These are phyloP conservation scores for Chelonus insularis DNA, from an alignment of 1,140 invertebrate genomes.

Conservation along the genomic window DNA sequence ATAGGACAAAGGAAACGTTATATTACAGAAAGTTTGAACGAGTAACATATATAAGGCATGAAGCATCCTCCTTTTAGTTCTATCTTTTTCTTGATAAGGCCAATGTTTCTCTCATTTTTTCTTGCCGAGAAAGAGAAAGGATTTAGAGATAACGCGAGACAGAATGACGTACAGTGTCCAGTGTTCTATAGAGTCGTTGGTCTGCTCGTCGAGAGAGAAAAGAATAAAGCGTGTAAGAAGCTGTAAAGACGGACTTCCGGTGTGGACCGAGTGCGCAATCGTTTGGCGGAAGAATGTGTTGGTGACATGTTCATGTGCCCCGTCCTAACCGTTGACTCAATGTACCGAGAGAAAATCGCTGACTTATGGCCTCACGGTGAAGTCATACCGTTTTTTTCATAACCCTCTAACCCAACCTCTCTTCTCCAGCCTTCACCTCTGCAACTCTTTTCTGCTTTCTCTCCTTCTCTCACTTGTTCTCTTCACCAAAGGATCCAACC, in stretches of 20 bases:
- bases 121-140: constrained; percentile 24
- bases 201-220: too few relatives aligned
- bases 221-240: constrained; percentile 18
- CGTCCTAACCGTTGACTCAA: constrained; percentile 30
- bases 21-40: constrained; percentile 4
- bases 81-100: constrained; percentile 13
- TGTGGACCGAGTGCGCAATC: constrained; percentile 18
- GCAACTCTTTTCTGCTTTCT: constrained; percentile 21
- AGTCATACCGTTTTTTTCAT: constrained; percentile 32
- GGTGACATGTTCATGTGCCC: constrained; percentile 16
- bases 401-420: background rate
- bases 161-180: constrained; percentile 28
- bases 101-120: constrained; percentile 19
- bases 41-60: background rate
- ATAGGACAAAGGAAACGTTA: background rate
- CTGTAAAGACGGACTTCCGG: constrained; percentile 18
- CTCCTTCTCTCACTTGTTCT: background rate
- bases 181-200: constrained; percentile 7
- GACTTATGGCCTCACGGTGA: constrained; percentile 36
- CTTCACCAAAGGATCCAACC: constrained; percentile 8
- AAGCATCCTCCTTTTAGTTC: constrained; percentile 7
- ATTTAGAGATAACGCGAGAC: constrained; percentile 22
- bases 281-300: constrained; percentile 5
- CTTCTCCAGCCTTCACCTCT: background rate
- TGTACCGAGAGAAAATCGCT: constrained; percentile 37